A percentile compares a stretch with the other conserved stretches of the same genome.
These are phyloP conservation scores for Ellobius talpinus DNA, from an alignment of 2,113 vertebrate genomes.

Conservation along the genomic window DNA sequence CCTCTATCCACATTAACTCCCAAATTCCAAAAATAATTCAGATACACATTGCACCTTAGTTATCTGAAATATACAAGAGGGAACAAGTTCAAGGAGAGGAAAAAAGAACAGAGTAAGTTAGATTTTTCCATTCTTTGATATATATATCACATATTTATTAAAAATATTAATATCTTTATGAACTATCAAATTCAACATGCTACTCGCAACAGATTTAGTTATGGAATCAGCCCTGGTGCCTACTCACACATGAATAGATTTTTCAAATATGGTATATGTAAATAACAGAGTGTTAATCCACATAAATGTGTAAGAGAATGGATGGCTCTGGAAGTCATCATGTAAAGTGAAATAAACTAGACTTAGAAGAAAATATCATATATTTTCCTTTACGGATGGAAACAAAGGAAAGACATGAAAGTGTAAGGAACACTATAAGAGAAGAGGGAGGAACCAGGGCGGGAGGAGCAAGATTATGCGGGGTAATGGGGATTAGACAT, in stretches of 20 bases:
- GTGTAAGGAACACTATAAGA: neutral
- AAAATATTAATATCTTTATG: neutral
- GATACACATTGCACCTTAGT: neutral
- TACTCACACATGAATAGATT: neutral
- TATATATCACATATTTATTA: neutral
- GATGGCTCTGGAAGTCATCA: neutral
- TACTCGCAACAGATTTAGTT: neutral
- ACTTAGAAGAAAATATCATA: neutral
- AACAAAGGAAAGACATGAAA: neutral
- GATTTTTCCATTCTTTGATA: neutral
- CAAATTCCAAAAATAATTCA: constrained; percentile 25
- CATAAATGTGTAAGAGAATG: neutral
- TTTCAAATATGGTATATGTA: neutral
- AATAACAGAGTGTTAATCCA: neutral
- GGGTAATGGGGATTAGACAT: neutral
- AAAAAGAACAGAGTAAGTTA: neutral
- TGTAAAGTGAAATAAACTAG: neutral
- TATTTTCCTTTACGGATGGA: neutral
- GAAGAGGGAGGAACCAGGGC: neutral
- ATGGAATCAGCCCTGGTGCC: neutral
- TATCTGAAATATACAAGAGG: neutral
- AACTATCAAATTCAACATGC: neutral
- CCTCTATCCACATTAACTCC: neutral
- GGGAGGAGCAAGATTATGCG: neutral
- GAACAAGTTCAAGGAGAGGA: neutral